phyloP scores from a whole-genome alignment of 2,797 vertebrate genomes.

The Lutjanus campechanus region DNA sequence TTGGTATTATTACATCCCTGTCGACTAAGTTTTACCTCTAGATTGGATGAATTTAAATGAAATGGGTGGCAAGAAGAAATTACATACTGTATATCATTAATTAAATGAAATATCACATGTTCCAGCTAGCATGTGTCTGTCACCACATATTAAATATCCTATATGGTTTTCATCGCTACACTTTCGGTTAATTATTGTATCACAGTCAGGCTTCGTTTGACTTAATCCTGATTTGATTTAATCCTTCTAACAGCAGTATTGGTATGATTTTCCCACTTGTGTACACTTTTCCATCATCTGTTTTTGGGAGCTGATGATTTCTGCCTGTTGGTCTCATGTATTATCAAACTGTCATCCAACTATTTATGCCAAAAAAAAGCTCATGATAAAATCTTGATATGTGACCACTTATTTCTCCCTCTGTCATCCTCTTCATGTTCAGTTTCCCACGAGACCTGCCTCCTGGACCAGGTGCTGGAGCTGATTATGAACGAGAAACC shows the following conservation, averaged over 20 bases:
- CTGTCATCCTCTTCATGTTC: not conserved
- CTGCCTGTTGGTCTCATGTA: not conserved
- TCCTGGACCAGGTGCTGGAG: conserved; percentile 78
- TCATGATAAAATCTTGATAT: not conserved
- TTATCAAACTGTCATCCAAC: not conserved
- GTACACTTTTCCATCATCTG: conserved; percentile 2
- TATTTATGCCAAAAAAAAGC: not conserved
- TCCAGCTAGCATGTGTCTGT: not conserved
- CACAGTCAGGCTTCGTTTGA: not conserved
- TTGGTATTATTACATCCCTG: no score
- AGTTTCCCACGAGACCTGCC: conserved; percentile 83
- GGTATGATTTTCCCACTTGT: not conserved
- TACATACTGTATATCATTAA: not conserved
- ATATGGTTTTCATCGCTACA: no score
- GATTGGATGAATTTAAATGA: not conserved
- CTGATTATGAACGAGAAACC: conserved; percentile 89
- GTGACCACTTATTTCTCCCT: not conserved
- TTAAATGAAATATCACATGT: not conserved
- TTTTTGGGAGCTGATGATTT: not conserved
- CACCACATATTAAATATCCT: not conserved
- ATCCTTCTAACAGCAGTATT: not conserved
- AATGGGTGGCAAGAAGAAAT: not conserved
- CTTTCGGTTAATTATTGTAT: not conserved
- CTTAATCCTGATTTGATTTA: not conserved
- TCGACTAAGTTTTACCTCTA: not conserved